A percentile compares a stretch with the other conserved stretches of the same genome.
phyloP scores from a whole-genome alignment of 1,140 invertebrate species.

The Leptinotarsa lineolata region DNA sequence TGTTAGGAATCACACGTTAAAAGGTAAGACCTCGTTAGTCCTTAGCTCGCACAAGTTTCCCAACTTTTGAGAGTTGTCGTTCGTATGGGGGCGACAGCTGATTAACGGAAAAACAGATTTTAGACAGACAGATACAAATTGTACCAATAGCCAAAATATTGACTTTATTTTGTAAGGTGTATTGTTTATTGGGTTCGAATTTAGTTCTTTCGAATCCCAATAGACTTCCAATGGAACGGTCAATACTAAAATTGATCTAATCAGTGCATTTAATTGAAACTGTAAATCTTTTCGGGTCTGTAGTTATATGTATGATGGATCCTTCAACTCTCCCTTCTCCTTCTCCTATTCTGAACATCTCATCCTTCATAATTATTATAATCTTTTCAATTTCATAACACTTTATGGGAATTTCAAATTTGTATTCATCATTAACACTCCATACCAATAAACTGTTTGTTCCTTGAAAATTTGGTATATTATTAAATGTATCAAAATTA shows the following conservation, averaged over 20 bases:
- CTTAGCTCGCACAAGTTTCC: no score
- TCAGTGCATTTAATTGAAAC: slow-evolving; percentile 1
- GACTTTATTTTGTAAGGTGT: neutral
- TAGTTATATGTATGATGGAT: neutral
- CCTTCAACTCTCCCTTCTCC: no score
- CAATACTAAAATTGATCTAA: neutral
- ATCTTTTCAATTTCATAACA: slow-evolving; percentile 11
- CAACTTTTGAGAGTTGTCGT: no score
- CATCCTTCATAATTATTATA: neutral
- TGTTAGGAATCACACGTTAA: no score
- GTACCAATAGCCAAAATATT: neutral
- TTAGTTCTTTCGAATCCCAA: neutral
- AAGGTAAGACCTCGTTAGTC: no score
- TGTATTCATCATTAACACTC: neutral
- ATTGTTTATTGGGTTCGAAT: neutral
- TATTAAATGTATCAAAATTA: slow-evolving; percentile 35
- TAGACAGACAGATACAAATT: no score
- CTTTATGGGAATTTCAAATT: slow-evolving; percentile 6
- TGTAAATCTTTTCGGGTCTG: neutral
- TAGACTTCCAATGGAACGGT: neutral
- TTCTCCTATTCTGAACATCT: neutral
- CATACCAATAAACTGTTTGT: slow-evolving; percentile 18
- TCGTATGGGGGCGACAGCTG: no score
- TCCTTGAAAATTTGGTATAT: slow-evolving; percentile 21
- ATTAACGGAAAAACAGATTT: no score